Base-by-base conservation (phyloP, 2,888 invertebrate genomes). In the Torymus aiolomorphi region DNA sequence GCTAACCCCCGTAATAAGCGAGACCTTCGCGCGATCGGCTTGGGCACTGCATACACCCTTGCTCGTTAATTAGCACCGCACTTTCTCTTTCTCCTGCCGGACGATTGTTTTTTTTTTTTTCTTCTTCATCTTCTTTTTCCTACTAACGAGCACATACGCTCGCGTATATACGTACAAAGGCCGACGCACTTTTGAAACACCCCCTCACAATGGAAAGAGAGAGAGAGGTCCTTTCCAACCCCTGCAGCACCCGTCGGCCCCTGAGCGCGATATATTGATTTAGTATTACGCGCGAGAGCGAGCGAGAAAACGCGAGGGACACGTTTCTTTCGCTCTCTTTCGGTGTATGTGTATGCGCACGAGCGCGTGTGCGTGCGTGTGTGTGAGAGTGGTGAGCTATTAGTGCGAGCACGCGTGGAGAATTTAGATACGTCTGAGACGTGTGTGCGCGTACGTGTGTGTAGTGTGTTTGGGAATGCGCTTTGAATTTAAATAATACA, bases 201-300 rank as follows among this genome's bases (percentile, higher is more conserved):
- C 87, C 87, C 85, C 79, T 59, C 82, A 84, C 81, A 84, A 82
- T 73, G 80, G 69, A 81, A 83, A 11, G n/a, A n/a, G n/a, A n/a
- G n/a, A 12, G 18, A 24, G 3, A 2, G 16, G 12, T 59, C 56
- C 84, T 84, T 86, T 66, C 52, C n/a, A 14, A 5, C n/a, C 20
- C 20, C 16, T n/a, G 24, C 24, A 24, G 24, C 24, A 24, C 24
- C 3, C 24, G 24, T 24, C 24, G 24, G 2, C 24, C 24, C 24
- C 24, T 24, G 24, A 84, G 83, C 80, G 83, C 86, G 87, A 88
- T 89, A 76, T 69, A 89, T 89, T 88, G 88, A 89, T 89, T 89
- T 88, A 88, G 87, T 87, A 88, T 89, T 88, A 88, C 86, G 85
- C 83, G 85, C 84, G 86, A 86, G 84, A 51, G 31, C 59, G 75